Evolutionary conservation across 1,140 invertebrate genomes (phyloP).

Genomic region (Sitophilus oryzae): DNA sequence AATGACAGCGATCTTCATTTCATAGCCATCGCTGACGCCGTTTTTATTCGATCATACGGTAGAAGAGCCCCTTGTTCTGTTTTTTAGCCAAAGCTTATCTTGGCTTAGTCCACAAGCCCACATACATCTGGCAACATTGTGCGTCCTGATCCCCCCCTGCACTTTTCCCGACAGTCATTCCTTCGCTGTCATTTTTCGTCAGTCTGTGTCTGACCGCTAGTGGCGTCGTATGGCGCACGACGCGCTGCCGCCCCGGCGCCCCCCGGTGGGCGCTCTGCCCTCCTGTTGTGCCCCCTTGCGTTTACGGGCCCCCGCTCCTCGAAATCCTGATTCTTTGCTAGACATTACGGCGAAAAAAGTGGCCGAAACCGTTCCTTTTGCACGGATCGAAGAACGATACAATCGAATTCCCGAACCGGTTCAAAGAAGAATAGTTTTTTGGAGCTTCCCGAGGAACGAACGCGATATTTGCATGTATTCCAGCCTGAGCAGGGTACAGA

Average conservation of each 20-base stretch:
- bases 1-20: no score
- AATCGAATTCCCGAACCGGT: conserved; percentile 83
- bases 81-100: no score
- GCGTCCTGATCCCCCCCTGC: not conserved
- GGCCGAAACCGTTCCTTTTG: conserved; percentile 77
- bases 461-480: conserved; percentile 86
- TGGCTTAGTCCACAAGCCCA: no score
- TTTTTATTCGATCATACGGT: no score
- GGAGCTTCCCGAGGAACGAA: conserved; percentile 82
- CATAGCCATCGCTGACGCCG: no score
- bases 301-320: conserved; percentile 45
- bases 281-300: conserved; percentile 22
- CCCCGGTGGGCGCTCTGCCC: conserved; percentile 33
- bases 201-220: not conserved
- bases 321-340: conserved; percentile 60
- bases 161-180: not conserved
- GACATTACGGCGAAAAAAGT: conserved; percentile 79
- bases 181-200: not conserved
- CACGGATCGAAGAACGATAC: conserved; percentile 79
- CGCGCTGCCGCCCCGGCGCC: conserved; percentile 20
- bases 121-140: not conserved
- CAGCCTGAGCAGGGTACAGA: conserved; percentile 59
- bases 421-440: conserved; percentile 79
- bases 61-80: no score
- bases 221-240: conserved; percentile 14